Base-by-base conservation (phyloP, 1,140 invertebrate genomes). In the Nymphalis io region DNA sequence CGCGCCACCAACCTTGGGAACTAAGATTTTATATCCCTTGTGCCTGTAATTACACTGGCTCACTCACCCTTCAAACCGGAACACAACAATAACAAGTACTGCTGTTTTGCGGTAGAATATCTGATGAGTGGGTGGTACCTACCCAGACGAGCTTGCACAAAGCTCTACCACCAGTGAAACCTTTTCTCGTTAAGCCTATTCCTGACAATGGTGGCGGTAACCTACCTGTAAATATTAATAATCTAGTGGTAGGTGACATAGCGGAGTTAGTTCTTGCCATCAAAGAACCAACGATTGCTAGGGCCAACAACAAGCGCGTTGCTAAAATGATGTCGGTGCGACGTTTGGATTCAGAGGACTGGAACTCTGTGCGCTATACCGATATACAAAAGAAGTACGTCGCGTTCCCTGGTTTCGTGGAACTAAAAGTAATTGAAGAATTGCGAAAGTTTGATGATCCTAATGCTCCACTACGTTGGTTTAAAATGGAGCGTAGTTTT, bases 241-340 rank as follows among this genome's bases (percentile, higher is more conserved):
- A 46, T 20, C n/a, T n/a, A n/a, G n/a, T n/a, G n/a, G 38, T 23
- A 15, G 33, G 23, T 16, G 27, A 55, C 16, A 68, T 61, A n/a
- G 38, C 46, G 2, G 57, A 70, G 20, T 48, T 71, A 11, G 20
- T 15, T 16, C 55, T 71, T 10, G 55, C 39, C 0, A 20, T 71
- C 53, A 66, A 65, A 57, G 69, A 71, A 39, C 58, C 59, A 13
- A 0, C 63, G 2, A 20, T 70, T 10, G 53, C 53, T n/a, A 59
- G 16, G 40, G 18, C 61, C 3, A 60, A 39, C 15, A 61, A 44
- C 1, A 44, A 63, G n/a, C 61, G 69, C 10, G 57, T 71, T 3
- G 57, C 48, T 44, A 60, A 53, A 18, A 46, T 66, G n/a, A 23
- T 40, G 70, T 6, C 23, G 1, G 6, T 55, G 16, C 4, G 16